These are phyloP conservation scores for Pogoniulus pusillus DNA, from an alignment of 2,797 vertebrate species.

Conservation along the genomic window DNA sequence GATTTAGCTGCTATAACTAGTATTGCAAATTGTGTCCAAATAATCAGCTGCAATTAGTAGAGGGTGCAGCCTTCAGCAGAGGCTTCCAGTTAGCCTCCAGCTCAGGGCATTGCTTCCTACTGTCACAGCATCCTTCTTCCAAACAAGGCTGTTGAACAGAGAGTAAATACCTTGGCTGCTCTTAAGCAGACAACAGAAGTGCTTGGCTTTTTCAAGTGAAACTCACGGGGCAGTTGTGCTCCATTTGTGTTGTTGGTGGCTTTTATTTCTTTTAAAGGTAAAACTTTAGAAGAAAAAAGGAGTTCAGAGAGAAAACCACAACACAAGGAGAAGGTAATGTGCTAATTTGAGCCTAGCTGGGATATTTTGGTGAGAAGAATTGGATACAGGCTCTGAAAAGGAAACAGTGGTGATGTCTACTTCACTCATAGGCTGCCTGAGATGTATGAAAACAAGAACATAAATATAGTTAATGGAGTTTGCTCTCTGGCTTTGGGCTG, in stretches of 20 bases:
- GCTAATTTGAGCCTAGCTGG: too few species aligned
- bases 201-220: not conserved
- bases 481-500: too few species aligned
- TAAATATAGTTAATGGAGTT: too few species aligned
- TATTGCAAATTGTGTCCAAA: not conserved
- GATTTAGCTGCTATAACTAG: not conserved
- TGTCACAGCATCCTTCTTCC: not conserved
- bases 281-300: not conserved
- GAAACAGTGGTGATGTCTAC: too few species aligned
- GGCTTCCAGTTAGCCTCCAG: not conserved
- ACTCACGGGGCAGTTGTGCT: not conserved
- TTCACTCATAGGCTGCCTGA: too few species aligned
- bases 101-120: not conserved
- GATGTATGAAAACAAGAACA: too few species aligned
- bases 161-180: too few species aligned
- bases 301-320: constrained; percentile 2
- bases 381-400: too few species aligned
- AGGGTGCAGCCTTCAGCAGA: not conserved
- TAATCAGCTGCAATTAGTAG: not conserved
- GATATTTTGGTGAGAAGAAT: too few species aligned
- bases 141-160: not conserved
- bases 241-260: not conserved
- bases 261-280: not conserved
- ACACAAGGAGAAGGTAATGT: not conserved
- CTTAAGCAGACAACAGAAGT: not conserved